A percentile compares a stretch with the other conserved stretches of the same genome.
Evolutionary conservation across 2,113 vertebrate genomes (phyloP).

Genomic region (Indri indri): DNA sequence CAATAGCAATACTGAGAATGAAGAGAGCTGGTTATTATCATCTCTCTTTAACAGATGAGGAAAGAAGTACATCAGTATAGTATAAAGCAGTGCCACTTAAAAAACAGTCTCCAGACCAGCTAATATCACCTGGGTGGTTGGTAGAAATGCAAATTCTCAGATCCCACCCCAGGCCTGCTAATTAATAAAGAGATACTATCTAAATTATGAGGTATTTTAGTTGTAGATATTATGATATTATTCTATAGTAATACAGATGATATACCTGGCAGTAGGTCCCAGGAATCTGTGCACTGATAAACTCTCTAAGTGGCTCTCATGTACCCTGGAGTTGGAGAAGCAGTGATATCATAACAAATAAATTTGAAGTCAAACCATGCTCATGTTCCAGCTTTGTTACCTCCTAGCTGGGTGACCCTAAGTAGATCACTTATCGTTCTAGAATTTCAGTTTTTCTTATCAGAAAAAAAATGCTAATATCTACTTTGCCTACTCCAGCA

Average conservation of each 20-base stretch:
- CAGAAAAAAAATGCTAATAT: neutral
- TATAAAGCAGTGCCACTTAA: neutral
- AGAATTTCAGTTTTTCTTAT: slow-evolving; percentile 30
- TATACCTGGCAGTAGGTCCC: neutral
- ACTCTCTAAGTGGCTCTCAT: neutral
- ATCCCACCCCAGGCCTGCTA: neutral
- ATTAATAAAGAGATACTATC: neutral
- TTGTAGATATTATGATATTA: neutral
- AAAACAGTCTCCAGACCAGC: neutral
- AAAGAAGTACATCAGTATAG: neutral
- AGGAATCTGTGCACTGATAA: neutral
- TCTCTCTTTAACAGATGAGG: neutral
- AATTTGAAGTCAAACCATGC: neutral
- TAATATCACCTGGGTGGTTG: neutral
- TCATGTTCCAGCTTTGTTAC: neutral
- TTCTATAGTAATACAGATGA: neutral
- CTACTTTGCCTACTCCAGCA: neutral
- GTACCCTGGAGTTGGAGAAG: neutral
- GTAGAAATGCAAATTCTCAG: neutral
- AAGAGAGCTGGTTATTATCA: neutral
- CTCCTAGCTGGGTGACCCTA: neutral
- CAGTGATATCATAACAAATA: neutral
- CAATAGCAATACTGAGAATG: neutral
- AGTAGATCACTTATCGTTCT: neutral
- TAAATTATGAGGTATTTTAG: neutral